These are phyloP conservation scores for Lophius americanus DNA, from an alignment of 2,797 vertebrate species.

Conservation along the genomic window DNA sequence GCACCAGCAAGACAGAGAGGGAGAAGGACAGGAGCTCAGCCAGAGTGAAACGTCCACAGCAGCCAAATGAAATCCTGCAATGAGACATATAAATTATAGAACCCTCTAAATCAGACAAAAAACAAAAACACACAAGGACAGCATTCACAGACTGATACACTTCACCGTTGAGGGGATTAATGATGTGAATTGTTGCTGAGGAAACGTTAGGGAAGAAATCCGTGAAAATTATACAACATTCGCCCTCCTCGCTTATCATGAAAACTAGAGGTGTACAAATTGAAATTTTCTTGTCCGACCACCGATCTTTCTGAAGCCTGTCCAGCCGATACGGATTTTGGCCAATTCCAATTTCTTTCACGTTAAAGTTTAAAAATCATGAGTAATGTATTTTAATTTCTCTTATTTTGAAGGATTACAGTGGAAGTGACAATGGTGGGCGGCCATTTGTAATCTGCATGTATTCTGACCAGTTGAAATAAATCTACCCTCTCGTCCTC, in stretches of 20 bases:
- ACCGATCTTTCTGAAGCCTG: too few relatives aligned
- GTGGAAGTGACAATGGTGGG: too few relatives aligned
- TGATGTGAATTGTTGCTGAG: neutral
- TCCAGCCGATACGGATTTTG: too few relatives aligned
- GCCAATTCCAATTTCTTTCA: too few relatives aligned
- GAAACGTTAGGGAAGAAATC: neutral
- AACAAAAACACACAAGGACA: neutral
- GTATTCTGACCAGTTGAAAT: too few relatives aligned
- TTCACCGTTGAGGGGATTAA: neutral
- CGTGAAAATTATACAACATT: neutral
- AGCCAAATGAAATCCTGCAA: conserved; percentile 96
- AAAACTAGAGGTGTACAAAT: neutral
- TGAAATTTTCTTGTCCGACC: too few relatives aligned
- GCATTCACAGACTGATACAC: neutral
- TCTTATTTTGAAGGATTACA: too few relatives aligned
- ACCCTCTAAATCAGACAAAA: neutral
- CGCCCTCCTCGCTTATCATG: neutral
- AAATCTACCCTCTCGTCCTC: too few relatives aligned
- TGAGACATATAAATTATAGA: neutral
- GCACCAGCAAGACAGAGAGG: conserved; percentile 95
- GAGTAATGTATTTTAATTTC: too few relatives aligned
- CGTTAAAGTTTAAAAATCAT: too few relatives aligned
- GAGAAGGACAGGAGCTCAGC: conserved; percentile 97
- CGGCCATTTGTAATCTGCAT: too few relatives aligned
- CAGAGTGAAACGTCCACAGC: conserved; percentile 98